Evolutionary conservation across 1,140 invertebrate species (phyloP).

Genomic region (Drosophila parabipectinata): DNA sequence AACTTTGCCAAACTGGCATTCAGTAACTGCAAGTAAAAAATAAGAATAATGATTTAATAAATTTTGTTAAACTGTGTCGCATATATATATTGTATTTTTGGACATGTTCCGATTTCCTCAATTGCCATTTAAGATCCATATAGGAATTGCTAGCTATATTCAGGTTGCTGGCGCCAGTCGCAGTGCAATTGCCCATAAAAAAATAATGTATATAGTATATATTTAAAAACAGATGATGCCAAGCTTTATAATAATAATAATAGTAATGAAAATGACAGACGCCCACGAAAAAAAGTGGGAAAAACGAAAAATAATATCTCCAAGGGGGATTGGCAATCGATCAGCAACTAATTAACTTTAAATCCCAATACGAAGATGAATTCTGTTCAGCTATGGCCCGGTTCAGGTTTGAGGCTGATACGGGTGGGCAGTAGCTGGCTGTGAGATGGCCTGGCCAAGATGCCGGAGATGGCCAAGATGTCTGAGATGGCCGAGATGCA

Average conservation of each 20-base stretch:
- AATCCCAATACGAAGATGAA: slow-evolving; percentile 4
- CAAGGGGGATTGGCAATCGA: slow-evolving; percentile 31
- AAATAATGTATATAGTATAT: not conserved
- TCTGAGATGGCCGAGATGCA: slow-evolving; percentile 1
- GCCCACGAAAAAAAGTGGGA: slow-evolving; percentile 12
- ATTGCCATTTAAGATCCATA: slow-evolving; percentile 39
- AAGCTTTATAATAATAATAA: slow-evolving; percentile 35
- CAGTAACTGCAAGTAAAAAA: slow-evolving; percentile 86
- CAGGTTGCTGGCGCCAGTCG: slow-evolving; percentile 48
- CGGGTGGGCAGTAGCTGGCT: slow-evolving; percentile 24
- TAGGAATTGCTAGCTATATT: slow-evolving; percentile 15
- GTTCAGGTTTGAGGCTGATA: slow-evolving; percentile 21
- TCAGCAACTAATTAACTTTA: slow-evolving; percentile 45
- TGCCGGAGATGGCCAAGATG: not conserved
- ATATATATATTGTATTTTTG: not conserved
- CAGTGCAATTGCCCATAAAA: slow-evolving; percentile 42
- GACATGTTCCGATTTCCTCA: slow-evolving; percentile 28
- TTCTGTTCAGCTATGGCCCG: not conserved
- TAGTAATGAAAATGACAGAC: slow-evolving; percentile 26
- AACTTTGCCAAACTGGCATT: slow-evolving; percentile 95
- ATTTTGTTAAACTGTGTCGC: not conserved
- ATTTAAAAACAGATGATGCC: slow-evolving; percentile 16
- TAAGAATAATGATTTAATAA: not conserved
- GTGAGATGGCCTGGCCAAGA: not conserved
- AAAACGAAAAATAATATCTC: not conserved